phyloP scores from a whole-genome alignment of 2,113 vertebrate species.

The Plestiodon gilberti region DNA sequence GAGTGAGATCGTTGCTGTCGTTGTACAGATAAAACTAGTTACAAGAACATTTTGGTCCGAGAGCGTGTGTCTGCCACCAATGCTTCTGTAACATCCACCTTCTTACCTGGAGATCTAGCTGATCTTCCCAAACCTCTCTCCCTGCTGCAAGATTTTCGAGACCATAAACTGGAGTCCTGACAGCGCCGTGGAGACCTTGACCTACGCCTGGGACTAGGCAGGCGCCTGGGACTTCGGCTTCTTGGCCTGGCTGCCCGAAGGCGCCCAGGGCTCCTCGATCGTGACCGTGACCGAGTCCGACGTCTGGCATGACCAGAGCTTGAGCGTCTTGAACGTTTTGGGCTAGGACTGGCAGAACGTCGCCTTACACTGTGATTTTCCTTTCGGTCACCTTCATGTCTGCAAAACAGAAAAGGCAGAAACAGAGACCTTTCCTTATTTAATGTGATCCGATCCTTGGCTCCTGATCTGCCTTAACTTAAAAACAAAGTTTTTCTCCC shows the following conservation, averaged over 20 bases:
- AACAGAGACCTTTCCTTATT: accelerated
- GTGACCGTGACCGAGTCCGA: constrained; percentile 61
- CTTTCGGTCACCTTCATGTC: constrained; percentile 70
- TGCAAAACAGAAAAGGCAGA: constrained; percentile 21
- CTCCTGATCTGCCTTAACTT: neutral
- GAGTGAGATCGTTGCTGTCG: neutral
- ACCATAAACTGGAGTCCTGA: constrained; percentile 55
- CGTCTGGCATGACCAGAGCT: constrained; percentile 65
- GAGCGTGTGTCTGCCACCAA: accelerated
- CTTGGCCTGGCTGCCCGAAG: constrained; percentile 65
- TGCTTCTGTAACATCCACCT: accelerated
- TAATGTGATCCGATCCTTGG: neutral
- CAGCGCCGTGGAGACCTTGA: constrained; percentile 70
- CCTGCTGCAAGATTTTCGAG: constrained; percentile 68
- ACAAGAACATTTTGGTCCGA: accelerated
- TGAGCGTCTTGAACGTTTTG: constrained; percentile 67
- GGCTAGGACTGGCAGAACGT: constrained; percentile 74
- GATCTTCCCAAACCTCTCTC: constrained; percentile 68
- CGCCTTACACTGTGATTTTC: constrained; percentile 71
- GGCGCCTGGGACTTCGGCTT: constrained; percentile 70
- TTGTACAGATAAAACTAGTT: neutral
- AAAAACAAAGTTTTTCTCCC: neutral
- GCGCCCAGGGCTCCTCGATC: constrained; percentile 70
- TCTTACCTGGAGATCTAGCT: constrained; percentile 78
- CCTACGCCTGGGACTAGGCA: constrained; percentile 67